Base-by-base conservation (phyloP, 2,888 invertebrate species). In the Napeogenes inachia region DNA sequence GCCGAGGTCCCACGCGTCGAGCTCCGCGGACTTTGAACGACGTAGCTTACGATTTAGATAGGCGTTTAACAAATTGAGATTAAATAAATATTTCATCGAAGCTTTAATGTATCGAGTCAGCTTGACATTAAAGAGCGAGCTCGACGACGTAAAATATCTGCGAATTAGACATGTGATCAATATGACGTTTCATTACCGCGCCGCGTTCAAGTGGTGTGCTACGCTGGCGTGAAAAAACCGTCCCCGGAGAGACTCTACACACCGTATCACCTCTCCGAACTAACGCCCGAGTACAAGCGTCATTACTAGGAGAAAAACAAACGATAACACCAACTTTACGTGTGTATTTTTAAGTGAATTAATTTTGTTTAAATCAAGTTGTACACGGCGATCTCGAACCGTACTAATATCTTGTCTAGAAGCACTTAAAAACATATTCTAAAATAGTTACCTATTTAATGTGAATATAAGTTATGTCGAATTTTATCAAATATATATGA, bases 21-120 rank as follows among this genome's bases (percentile, higher is more conserved):
- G 74, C 76, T 76, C 76, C 74, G 72, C 75, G 75, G 73, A 74
- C 82, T 83, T 84, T 84, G 78, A 80, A 55, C 59, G 56, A 61
- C 59, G 79, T 84, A 83, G 86, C 84, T 84, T 81, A 82, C 83
- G 78, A 80, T 76, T 87, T 89, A 89, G 89, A 89, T 89, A 89
- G 89, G 87, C 84, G 83, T 85, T 85, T 88, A 89, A 89, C 85
- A 87, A 89, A 89, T 89, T 89, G 84, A 84, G 84, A 84, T 80
- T 73, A 80, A 71, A 70, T 82, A 30, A 42, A 79, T 75, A 84
- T 84, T 82, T 55, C 64, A 61, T 67, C 64, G 80, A 85, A 85
- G 89, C 89, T 88, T 87, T 86, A 87, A 88, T 50, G 50, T 50
- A 50, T 81, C 79, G 64, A 59, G 64, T 82, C 80, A 77, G 75